These are phyloP conservation scores for Diploscapter pachys DNA, from an alignment of 1,140 invertebrate species.

Conservation along the genomic window DNA sequence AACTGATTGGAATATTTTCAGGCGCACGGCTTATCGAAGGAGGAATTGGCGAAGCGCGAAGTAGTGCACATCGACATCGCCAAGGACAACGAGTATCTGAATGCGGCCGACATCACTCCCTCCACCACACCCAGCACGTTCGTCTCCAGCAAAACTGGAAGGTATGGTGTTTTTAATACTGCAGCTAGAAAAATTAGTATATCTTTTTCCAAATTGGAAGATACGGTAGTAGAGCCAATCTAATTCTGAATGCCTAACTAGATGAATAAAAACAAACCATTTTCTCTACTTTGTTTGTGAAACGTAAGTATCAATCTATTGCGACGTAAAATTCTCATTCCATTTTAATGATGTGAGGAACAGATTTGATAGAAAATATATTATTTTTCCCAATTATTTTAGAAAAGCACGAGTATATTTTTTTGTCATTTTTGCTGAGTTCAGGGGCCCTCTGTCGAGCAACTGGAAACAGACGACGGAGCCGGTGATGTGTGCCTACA, in stretches of 20 bases:
- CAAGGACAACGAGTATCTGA: constrained; percentile 46
- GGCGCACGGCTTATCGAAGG: constrained; percentile 44
- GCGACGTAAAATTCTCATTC: not conserved
- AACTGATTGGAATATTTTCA: constrained; percentile 29
- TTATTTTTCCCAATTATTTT: too few species aligned
- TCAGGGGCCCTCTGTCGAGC: constrained; percentile 74
- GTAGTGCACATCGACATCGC: constrained; percentile 55
- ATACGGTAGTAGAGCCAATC: too few species aligned
- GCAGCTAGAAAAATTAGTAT: too few species aligned
- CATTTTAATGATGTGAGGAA: not conserved
- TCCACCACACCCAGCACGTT: constrained; percentile 83
- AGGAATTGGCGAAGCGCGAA: constrained; percentile 51
- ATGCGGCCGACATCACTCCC: constrained; percentile 75
- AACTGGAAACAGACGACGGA: constrained; percentile 73
- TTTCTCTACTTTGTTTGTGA: too few species aligned
- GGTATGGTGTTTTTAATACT: not conserved
- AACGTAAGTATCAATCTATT: too few species aligned
- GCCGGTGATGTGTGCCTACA: constrained; percentile 97
- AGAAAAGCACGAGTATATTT: too few species aligned
- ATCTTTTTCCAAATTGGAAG: not conserved
- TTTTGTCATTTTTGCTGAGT: not conserved
- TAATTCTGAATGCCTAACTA: too few species aligned
- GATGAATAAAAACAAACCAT: too few species aligned
- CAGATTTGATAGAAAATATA: too few species aligned
- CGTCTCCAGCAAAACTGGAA: constrained; percentile 84